A percentile compares a stretch with the other conserved stretches of the same genome.
These are phyloP conservation scores for Drosophila atripex DNA, from an alignment of 2,888 invertebrate species.

Conservation along the genomic window DNA sequence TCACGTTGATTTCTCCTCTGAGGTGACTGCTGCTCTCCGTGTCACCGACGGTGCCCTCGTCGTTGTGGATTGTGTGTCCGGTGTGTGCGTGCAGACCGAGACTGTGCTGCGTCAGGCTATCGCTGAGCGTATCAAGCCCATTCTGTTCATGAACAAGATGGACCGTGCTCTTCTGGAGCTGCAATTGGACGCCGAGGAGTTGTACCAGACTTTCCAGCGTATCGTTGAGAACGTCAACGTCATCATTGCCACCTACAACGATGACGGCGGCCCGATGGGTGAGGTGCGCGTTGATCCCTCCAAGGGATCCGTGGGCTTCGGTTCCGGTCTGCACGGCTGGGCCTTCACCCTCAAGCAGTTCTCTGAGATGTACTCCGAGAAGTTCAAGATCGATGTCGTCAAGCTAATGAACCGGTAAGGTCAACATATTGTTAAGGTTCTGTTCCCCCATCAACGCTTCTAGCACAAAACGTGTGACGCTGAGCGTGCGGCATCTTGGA, in stretches of 20 bases:
- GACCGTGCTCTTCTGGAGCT: slow-evolving; percentile 99
- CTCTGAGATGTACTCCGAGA: slow-evolving; percentile 99
- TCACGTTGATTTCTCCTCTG: slow-evolving; percentile 99
- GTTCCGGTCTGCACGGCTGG: slow-evolving; percentile 99
- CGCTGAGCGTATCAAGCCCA: slow-evolving; percentile 99
- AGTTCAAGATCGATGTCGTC: slow-evolving; percentile 98
- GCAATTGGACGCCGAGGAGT: slow-evolving; percentile 97
- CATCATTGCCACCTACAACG: slow-evolving; percentile 99
- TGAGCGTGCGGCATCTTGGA: slow-evolving; percentile 62
- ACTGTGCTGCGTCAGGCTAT: slow-evolving; percentile 99
- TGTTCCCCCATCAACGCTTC: slow-evolving; percentile 77
- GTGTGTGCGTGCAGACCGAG: slow-evolving; percentile 99
- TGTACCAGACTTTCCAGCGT: slow-evolving; percentile 99
- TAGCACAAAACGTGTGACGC: slow-evolving; percentile 83
- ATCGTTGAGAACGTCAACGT: slow-evolving; percentile 99
- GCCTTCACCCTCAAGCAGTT: slow-evolving; percentile 99
- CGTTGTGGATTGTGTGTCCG: slow-evolving; percentile 99
- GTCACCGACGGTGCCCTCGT: slow-evolving; percentile 99
- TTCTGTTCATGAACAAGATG: slow-evolving; percentile 99
- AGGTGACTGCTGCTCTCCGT: slow-evolving; percentile 99
- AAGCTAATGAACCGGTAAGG: slow-evolving; percentile 96
- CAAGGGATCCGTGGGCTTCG: slow-evolving; percentile 99
- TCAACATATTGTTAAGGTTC: slow-evolving; percentile 6
- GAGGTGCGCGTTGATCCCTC: slow-evolving; percentile 99
- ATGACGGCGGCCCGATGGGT: slow-evolving; percentile 99